Conservation (phyloP, 2,797 vertebrate species). For the Sebastes kiyomatsui region DNA sequence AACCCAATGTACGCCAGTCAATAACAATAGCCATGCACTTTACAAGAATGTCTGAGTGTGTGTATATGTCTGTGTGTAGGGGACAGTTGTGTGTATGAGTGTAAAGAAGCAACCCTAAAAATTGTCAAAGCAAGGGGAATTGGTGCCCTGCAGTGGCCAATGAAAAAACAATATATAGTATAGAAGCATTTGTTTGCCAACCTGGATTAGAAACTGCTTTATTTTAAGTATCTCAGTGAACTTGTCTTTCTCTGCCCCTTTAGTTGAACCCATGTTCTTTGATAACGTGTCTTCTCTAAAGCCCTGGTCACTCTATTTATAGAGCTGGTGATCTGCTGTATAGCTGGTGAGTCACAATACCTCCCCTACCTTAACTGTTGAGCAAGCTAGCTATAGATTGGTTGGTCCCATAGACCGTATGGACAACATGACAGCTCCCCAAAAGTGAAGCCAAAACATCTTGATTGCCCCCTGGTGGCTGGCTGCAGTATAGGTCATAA, state of each 20-base stretch:
- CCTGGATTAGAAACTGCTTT: not conserved
- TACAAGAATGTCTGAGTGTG: conserved; percentile 11
- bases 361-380: not conserved
- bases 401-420: no score
- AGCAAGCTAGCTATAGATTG: not conserved
- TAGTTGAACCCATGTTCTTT: not conserved
- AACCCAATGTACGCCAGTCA: conserved; percentile 86
- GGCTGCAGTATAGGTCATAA: no score
- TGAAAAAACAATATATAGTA: not conserved
- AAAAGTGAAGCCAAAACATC: no score
- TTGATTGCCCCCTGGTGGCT: no score
- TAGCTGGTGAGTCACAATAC: not conserved
- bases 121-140: conserved; percentile 20
- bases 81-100: not conserved
- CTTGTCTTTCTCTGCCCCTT: not conserved
- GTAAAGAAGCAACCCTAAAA: conserved; percentile 16
- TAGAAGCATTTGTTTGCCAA: not conserved
- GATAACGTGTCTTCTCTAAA: not conserved
- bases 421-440: no score
- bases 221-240: not conserved
- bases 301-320: not conserved
- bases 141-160: conserved; percentile 9
- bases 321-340: not conserved
- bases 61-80: not conserved
- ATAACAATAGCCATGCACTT: conserved; percentile 80